phyloP scores from a whole-genome alignment of 2,888 invertebrate genomes.

The Automeris io region DNA sequence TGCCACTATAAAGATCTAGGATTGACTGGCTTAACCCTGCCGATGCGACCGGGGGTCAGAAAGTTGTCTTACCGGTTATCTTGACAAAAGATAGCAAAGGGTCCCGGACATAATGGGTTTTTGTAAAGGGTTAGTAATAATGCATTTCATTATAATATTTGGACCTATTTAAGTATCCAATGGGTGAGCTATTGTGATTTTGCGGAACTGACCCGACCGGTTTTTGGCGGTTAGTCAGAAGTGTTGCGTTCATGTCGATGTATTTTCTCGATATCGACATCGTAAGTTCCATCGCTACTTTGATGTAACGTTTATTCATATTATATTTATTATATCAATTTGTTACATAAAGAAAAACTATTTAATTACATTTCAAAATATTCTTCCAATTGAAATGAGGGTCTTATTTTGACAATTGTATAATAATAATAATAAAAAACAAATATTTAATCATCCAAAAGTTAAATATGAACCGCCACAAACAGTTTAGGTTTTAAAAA shows the following conservation, averaged over 20 bases:
- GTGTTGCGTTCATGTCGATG: conserved; percentile 26
- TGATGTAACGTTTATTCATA: too few relatives aligned
- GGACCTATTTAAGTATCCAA: conserved; percentile 76
- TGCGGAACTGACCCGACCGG: conserved; percentile 74
- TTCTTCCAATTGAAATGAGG: too few relatives aligned
- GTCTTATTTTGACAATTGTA: too few relatives aligned
- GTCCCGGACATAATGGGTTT: conserved; percentile 63
- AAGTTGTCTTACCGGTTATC: conserved; percentile 76
- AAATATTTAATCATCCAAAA: too few relatives aligned
- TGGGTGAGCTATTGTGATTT: conserved; percentile 63
- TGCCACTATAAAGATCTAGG: too few relatives aligned
- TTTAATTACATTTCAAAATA: too few relatives aligned
- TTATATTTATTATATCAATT: too few relatives aligned
- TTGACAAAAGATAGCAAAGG: conserved; percentile 60
- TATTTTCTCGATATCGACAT: conserved; percentile 16
- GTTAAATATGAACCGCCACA: too few relatives aligned
- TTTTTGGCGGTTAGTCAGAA: conserved; percentile 42
- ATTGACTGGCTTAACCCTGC: conserved; percentile 65
- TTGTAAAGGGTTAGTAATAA: conserved; percentile 56
- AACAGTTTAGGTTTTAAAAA: too few relatives aligned
- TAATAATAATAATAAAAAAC: too few relatives aligned
- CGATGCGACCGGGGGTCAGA: conserved; percentile 46
- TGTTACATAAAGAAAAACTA: too few relatives aligned
- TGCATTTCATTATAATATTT: conserved; percentile 68
- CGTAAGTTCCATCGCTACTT: not conserved